phyloP scores from a whole-genome alignment of 2,797 vertebrate genomes.

The Steatocranus sp. region DNA sequence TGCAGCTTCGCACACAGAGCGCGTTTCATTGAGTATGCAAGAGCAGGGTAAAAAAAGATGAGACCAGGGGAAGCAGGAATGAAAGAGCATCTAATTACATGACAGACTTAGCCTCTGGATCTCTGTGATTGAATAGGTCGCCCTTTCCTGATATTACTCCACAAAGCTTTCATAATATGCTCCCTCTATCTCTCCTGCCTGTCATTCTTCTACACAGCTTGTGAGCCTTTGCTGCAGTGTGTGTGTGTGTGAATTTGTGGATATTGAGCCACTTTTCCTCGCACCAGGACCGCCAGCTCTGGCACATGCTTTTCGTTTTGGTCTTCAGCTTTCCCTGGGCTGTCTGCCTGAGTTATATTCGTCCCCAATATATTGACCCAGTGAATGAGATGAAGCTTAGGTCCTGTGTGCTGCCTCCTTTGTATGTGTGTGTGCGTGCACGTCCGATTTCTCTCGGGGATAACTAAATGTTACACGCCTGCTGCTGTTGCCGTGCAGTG shows the following conservation, averaged over 20 bases:
- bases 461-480: slow-evolving; percentile 29
- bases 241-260: neutral
- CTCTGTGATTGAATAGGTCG: slow-evolving; percentile 47
- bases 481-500: slow-evolving; percentile 24
- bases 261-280: slow-evolving; percentile 6
- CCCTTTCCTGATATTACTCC: slow-evolving; percentile 41
- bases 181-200: slow-evolving; percentile 1
- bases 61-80: slow-evolving; percentile 17
- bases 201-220: slow-evolving; percentile 1
- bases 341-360: slow-evolving; percentile 45
- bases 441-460: neutral
- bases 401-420: slow-evolving; percentile 10
- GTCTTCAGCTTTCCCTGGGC: slow-evolving; percentile 10
- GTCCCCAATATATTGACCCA: slow-evolving; percentile 33
- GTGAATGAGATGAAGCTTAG: slow-evolving; percentile 19
- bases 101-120: slow-evolving; percentile 58
- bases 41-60: neutral
- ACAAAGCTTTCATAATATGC: slow-evolving; percentile 46
- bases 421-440: neutral
- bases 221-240: neutral
- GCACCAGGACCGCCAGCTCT: slow-evolving; percentile 31
- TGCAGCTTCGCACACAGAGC: neutral
- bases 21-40: slow-evolving; percentile 34
- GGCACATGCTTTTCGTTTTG: slow-evolving; percentile 20
- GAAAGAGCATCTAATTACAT: slow-evolving; percentile 66